Percentiles rank a stretch among this genome's conserved stretches.
These are phyloP conservation scores for Eupithecia insigniata DNA, from an alignment of 2,888 invertebrate genomes.

Conservation along the genomic window DNA sequence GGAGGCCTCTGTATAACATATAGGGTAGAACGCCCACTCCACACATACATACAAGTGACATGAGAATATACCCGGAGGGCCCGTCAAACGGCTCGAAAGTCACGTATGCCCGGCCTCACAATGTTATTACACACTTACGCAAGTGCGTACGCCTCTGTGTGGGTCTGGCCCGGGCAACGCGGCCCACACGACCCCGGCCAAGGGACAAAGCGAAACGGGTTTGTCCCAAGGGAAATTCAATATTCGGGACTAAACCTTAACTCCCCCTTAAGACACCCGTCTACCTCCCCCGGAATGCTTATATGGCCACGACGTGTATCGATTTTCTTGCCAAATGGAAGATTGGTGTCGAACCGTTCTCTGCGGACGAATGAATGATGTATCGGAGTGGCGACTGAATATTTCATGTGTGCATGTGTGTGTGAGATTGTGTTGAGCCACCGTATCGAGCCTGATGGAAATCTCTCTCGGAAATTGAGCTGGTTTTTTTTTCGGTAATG, in stretches of 20 bases:
- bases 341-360: constrained; percentile 83
- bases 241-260: constrained; percentile 85
- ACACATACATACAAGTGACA: constrained; percentile 56
- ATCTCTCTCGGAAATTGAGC: constrained; percentile 71
- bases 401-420: constrained; percentile 72
- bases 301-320: constrained; percentile 85
- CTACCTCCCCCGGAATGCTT: constrained; percentile 83
- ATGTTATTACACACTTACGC: constrained; percentile 83
- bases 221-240: constrained; percentile 86
- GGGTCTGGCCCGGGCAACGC: constrained; percentile 74
- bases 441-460: constrained; percentile 74
- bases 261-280: constrained; percentile 83
- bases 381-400: constrained; percentile 80
- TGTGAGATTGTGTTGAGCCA: constrained; percentile 73
- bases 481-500: constrained; percentile 81
- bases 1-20: constrained; percentile 70
- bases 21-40: constrained; percentile 69
- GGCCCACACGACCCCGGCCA: constrained; percentile 82
- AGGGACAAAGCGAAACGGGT: constrained; percentile 85
- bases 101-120: constrained; percentile 80
- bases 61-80: constrained; percentile 71
- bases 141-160: constrained; percentile 59
- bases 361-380: constrained; percentile 83
- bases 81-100: constrained; percentile 80
- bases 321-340: constrained; percentile 85